Base-by-base conservation (phyloP, 2,797 vertebrate species). In the Poeciliopsis infans region DNA sequence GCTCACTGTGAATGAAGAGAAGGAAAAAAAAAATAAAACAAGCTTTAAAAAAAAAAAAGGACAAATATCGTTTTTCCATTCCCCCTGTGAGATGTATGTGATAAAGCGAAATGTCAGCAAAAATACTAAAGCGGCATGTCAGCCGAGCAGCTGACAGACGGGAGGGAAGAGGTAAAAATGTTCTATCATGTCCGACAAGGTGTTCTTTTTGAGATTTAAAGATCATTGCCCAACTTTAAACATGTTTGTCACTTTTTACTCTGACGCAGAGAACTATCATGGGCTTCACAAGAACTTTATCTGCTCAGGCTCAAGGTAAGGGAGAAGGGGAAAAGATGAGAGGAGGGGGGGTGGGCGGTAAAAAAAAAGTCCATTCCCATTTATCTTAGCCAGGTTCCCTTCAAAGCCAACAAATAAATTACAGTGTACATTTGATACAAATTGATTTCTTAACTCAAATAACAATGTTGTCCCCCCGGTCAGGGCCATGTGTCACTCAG, bases 371-470 rank as follows among this genome's bases (percentile, higher is more conserved):
- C 97, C 94, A 96, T 95, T 97, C 96, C 97, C 97, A 98, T 99
- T 99, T 98, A 99, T 99, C 98, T 99, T 97, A 95, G 97, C 97
- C 96, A 97, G 96, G 96, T 97, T 98, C 97, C 97, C 98, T 99
- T 99, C 98, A 99, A 99, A 99, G 98, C 97, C 98, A 98, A 99
- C 98, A 99, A 98, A 99, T 99, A 99, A 99, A 99, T 99, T 99
- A 99, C 98, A 99, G 97, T 98, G 97, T 98, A 99, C 97, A 98
- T 99, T 99, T 98, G 98, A 99, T 99, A 99, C 98, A 99, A 99
- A 99, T 99, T 99, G 98, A 99, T 99, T 99, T 98, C 97, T 98
- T 98, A 99, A 99, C 98, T 99, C 97, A 97, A 98, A 98, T 99
- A 99, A 99, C 98, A 99, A 99, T 99, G 98, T 98, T 97, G 97